Base-by-base conservation (phyloP, 2,113 vertebrate species). In the Strix uralensis region DNA sequence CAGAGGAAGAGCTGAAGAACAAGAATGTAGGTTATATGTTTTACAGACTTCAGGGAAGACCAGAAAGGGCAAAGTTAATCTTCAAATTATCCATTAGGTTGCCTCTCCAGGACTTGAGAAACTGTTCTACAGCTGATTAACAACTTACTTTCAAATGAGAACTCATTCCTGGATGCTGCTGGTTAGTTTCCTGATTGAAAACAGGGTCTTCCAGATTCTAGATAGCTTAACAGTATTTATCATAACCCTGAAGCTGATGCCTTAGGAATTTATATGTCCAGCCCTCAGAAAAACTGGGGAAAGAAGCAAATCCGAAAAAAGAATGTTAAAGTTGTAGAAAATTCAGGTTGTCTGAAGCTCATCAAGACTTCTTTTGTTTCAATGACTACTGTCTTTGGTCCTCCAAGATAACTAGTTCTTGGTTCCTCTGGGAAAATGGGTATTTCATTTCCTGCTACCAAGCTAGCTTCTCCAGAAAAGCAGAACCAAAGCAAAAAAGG, bases 201-300 rank as follows among this genome's bases (percentile, higher is more conserved):
- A 38, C 8, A 16, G 5, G 4, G 10, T 75, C 18, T 78, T 91
- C 19, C 42, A 6, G 4, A 8, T 63, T 86, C 29, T 65, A n/a
- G 36, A 52, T 10, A 32, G 30, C 30, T 47, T 52, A n/a, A 23
- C 9, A 63, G 8, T 18, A 23, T 47, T 69, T 61, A 12, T 26
- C 16, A 10, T 80, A 61, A 69, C 23, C 1, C 23, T 46, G 15
- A 54, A 73, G 17, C 14, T 79, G 20, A 19, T 59, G 5, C 15
- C 5, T 81, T 78, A 46, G 15, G 5, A 67, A 38, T 46, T 54
- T 46, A 20, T 14, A 19, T 46, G 17, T 15, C 15, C 14, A 13
- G 38, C 7, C 2, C 22, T 46, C 18, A 55, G 30, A 86, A 17
- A 20, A 88, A 2, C 0, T 7, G 0, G 7, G 3, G 11, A 40